Percentiles rank a stretch among this genome's conserved stretches.
Conservation (phyloP, 30 jellyfish, hydroid and myxozoan species). For the Hydra vulgaris region DNA sequence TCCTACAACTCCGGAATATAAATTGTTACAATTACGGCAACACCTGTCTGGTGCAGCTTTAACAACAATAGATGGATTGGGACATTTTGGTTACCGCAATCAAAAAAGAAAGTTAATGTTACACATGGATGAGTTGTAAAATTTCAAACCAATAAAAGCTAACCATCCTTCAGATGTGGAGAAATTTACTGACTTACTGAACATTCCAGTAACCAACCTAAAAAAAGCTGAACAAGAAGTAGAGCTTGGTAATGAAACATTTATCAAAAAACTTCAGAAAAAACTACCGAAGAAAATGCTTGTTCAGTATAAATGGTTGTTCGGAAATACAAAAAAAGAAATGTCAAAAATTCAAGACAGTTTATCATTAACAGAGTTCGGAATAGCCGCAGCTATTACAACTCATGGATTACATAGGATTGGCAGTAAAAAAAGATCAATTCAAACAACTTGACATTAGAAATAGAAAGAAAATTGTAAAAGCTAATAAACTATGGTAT, state of each 20-base stretch:
- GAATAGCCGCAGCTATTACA: conserved; percentile 6
- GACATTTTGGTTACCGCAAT: neutral
- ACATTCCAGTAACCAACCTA: conserved; percentile 31
- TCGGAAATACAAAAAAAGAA: conserved; percentile 32
- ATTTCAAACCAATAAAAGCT: conserved; percentile 36
- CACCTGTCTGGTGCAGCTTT: conserved; percentile 15
- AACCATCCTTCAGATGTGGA: conserved; percentile 24
- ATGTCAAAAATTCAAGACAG: conserved; percentile 18
- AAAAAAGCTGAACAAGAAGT: conserved; percentile 39
- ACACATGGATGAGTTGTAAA: conserved; percentile 39
- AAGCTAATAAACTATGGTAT: neutral
- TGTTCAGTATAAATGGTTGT: conserved; percentile 48
- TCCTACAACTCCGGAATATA: conserved; percentile 20
- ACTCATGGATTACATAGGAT: neutral
- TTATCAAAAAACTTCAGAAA: conserved; percentile 42
- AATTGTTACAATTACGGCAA: conserved; percentile 14
- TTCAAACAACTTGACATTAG: neutral
- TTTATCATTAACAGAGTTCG: conserved; percentile 11
- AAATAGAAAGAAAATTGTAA: too few relatives aligned
- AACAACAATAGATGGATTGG: conserved; percentile 2
- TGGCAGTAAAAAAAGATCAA: neutral
- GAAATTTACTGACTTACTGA: conserved; percentile 39
- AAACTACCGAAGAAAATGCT: conserved; percentile 58
- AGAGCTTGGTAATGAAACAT: conserved; percentile 59
- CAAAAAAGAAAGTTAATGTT: neutral